phyloP scores from a whole-genome alignment of 2,113 vertebrate genomes.

The Cheilinus undulatus region DNA sequence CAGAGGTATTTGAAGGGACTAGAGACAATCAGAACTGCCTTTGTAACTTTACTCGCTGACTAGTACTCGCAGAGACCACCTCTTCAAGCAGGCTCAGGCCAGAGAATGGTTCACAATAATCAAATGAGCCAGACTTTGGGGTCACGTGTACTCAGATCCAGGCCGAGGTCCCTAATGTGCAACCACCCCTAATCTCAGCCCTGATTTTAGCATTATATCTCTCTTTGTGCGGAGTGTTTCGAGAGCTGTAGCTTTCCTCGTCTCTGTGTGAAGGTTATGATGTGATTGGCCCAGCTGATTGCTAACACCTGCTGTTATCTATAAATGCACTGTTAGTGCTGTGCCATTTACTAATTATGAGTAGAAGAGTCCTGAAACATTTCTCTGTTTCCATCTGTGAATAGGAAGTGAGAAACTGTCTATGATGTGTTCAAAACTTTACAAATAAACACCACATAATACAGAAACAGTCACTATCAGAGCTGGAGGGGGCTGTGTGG shows the following conservation, averaged over 20 bases:
- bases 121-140: too few species aligned
- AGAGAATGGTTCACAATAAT: too few species aligned
- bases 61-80: too few species aligned
- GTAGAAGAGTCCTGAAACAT: neutral
- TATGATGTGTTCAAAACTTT: neutral
- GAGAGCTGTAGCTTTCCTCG: neutral
- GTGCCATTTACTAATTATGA: constrained; percentile 37
- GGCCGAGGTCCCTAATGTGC: too few species aligned
- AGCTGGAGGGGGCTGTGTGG: neutral
- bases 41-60: too few species aligned
- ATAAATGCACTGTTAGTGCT: constrained; percentile 23
- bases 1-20: too few species aligned
- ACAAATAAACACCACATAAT: neutral
- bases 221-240: neutral
- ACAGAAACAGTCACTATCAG: too few species aligned
- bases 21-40: too few species aligned
- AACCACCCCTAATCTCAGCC: neutral
- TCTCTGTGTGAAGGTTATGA: constrained; percentile 3
- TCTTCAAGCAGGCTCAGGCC: too few species aligned
- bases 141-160: too few species aligned
- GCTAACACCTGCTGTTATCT: constrained; percentile 28
- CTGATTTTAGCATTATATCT: neutral
- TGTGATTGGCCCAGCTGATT: constrained; percentile 11
- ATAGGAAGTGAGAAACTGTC: neutral
- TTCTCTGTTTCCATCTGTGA: neutral